A percentile compares a stretch with the other conserved stretches of the same genome.
phyloP scores from a whole-genome alignment of 2,113 vertebrate species.

The Burhinus oedicnemus region DNA sequence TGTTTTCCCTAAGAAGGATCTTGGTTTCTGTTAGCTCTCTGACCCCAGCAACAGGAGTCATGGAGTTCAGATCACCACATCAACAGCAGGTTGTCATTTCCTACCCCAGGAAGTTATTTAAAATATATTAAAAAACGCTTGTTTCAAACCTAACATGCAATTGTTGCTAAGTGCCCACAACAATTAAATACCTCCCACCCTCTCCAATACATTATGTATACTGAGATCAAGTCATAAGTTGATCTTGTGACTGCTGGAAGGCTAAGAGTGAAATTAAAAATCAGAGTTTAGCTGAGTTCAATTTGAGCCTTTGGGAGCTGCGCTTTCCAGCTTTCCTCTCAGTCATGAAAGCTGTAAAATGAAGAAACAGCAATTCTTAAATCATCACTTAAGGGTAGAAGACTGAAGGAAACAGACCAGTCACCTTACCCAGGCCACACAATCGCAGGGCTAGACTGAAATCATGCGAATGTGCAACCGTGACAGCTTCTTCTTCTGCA shows the following conservation, averaged over 20 bases:
- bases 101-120: slow-evolving; percentile 36
- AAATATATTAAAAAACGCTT: neutral
- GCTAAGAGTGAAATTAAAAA: slow-evolving; percentile 48
- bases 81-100: slow-evolving; percentile 44
- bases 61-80: neutral
- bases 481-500: neutral
- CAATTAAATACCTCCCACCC: slow-evolving; percentile 11
- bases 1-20: neutral
- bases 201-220: slow-evolving; percentile 36
- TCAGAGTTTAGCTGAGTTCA: slow-evolving; percentile 20
- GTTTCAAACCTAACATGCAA: neutral
- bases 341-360: neutral
- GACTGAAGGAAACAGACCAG: neutral
- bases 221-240: slow-evolving; percentile 43
- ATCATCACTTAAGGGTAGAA: neutral
- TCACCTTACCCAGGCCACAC: neutral
- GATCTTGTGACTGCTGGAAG: slow-evolving; percentile 63
- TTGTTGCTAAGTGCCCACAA: slow-evolving; percentile 27
- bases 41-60: slow-evolving; percentile 22
- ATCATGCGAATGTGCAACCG: neutral
- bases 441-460: neutral
- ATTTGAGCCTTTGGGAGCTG: slow-evolving; percentile 8
- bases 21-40: slow-evolving; percentile 6
- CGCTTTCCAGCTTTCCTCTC: slow-evolving; percentile 23
- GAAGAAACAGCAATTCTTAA: neutral